phyloP scores from a whole-genome alignment of 2,113 vertebrate species.

The Nesoenas mayeri region DNA sequence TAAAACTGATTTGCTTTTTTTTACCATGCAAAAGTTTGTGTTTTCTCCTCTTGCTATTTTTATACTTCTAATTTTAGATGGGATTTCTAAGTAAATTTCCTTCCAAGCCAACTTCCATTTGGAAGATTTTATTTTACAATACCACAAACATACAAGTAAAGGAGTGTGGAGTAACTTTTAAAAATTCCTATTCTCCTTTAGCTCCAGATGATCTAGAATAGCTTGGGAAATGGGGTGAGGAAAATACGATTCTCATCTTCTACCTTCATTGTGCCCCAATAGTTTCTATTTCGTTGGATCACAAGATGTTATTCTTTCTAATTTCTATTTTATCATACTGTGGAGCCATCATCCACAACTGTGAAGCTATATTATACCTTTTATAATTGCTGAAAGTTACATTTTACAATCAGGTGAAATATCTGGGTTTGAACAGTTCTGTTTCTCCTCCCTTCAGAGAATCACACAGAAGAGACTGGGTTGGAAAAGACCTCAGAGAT shows the following conservation, averaged over 20 bases:
- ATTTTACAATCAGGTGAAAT: background rate
- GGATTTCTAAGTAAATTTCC: background rate
- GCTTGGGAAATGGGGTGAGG: background rate
- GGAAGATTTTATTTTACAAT: background rate
- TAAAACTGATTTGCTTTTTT: background rate
- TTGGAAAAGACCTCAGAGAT: too few relatives aligned
- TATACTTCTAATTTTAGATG: background rate
- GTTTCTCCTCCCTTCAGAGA: background rate
- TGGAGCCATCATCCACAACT: background rate
- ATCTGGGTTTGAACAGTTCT: background rate
- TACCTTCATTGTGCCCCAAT: background rate
- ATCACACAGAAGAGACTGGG: too few relatives aligned
- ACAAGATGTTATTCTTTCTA: background rate
- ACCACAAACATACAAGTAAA: background rate
- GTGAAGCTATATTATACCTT: background rate
- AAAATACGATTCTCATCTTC: background rate
- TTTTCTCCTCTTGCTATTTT: background rate
- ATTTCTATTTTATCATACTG: background rate
- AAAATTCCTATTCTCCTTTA: background rate
- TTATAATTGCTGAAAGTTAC: background rate
- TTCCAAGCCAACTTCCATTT: background rate
- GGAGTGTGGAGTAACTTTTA: background rate
- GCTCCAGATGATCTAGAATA: background rate
- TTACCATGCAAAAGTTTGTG: background rate
- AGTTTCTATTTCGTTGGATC: background rate